These are phyloP conservation scores for Himalopsyche japonica DNA, from an alignment of 2,888 invertebrate genomes.

Conservation along the genomic window DNA sequence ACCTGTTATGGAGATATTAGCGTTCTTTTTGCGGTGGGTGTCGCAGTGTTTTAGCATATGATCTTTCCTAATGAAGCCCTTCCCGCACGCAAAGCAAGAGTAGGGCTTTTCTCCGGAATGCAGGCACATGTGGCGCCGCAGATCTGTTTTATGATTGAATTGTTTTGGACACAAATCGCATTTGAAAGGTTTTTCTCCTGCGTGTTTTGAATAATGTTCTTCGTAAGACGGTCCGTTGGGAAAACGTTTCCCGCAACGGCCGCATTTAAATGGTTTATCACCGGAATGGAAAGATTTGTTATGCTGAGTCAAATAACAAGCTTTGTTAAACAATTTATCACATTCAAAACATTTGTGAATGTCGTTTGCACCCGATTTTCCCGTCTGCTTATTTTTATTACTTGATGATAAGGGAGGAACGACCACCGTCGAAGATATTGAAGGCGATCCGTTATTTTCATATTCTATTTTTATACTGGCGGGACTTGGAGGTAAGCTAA, in stretches of 20 bases:
- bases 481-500: conserved; percentile 58
- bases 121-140: conserved; percentile 82
- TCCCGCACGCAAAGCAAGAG: conserved; percentile 78
- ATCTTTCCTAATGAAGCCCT: conserved; percentile 88
- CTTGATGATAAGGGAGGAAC: conserved; percentile 53
- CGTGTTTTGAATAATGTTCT: conserved; percentile 76
- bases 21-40: conserved; percentile 70
- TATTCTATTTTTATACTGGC: conserved; percentile 55
- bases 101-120: conserved; percentile 87
- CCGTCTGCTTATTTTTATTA: conserved; percentile 49
- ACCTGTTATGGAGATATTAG: conserved; percentile 4
- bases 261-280: conserved; percentile 83
- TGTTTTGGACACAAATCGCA: conserved; percentile 84
- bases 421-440: conserved; percentile 53
- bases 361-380: conserved; percentile 46
- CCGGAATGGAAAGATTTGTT: conserved; percentile 88
- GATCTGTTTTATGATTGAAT: conserved; percentile 89
- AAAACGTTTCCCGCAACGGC: conserved; percentile 84
- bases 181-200: conserved; percentile 83
- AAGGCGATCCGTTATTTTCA: conserved; percentile 50
- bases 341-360: conserved; percentile 78
- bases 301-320: conserved; percentile 88
- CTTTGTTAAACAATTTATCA: conserved; percentile 81
- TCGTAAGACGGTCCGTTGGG: conserved; percentile 70
- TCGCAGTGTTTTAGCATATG: conserved; percentile 88